These are phyloP conservation scores for Batillaria attramentaria DNA, from an alignment of 1,140 invertebrate species.

Conservation along the genomic window DNA sequence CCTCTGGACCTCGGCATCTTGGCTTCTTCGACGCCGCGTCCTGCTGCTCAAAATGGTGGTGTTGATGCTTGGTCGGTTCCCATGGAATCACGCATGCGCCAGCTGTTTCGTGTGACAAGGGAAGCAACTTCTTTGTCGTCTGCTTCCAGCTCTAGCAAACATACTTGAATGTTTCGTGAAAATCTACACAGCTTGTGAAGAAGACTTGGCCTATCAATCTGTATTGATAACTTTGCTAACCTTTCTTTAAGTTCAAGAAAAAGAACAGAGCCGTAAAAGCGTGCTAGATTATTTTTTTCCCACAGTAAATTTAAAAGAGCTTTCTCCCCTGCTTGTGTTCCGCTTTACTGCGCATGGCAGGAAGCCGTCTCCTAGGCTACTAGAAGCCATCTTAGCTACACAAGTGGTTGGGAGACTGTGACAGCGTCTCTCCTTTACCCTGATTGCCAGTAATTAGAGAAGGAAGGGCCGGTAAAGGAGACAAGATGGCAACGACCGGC, in stretches of 20 bases:
- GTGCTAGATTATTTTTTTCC: neutral
- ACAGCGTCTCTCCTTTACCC: no score
- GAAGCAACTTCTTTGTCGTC: conserved; percentile 5
- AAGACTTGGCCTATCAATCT: neutral
- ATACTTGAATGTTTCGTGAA: neutral
- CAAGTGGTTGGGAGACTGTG: neutral
- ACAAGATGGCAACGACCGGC: conserved; percentile 40
- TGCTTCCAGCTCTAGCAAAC: neutral
- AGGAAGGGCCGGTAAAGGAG: no score
- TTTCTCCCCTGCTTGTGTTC: neutral
- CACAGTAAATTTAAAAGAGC: neutral
- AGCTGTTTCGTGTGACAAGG: neutral
- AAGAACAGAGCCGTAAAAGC: neutral
- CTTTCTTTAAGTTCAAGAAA: neutral
- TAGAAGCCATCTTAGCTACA: conserved; percentile 20
- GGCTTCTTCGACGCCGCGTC: neutral
- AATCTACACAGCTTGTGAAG: neutral
- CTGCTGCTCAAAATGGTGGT: neutral
- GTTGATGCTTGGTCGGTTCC: conserved; percentile 1
- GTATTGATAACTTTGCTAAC: neutral
- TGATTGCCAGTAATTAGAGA: no score
- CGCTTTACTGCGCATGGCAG: neutral
- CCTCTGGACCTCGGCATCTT: conserved; percentile 37
- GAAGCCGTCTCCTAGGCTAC: conserved; percentile 31
- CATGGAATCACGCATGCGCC: conserved; percentile 31